Percentiles rank a stretch among this genome's conserved stretches.
Conservation (phyloP, 2,113 vertebrate genomes). For the Manacus vitellinus region DNA sequence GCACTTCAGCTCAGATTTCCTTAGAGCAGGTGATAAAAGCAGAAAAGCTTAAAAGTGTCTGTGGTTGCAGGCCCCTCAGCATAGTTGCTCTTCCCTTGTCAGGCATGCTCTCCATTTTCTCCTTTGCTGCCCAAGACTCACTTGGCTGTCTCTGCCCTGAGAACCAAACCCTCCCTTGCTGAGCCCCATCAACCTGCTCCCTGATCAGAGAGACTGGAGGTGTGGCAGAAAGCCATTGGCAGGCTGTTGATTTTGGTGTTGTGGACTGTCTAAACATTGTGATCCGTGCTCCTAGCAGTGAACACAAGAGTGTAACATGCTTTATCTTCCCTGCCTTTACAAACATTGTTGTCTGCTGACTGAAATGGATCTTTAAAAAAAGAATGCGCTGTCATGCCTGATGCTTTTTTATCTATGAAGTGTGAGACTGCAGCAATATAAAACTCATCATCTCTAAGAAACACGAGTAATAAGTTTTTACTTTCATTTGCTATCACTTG, state of each 20-base stretch:
- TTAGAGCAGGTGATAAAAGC: not conserved
- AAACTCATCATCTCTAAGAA: not conserved
- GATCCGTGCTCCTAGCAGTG: not conserved
- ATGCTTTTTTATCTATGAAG: not conserved
- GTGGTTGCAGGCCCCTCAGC: fast-evolving
- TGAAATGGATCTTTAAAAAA: not conserved
- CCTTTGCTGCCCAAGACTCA: not conserved
- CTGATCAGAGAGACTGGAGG: not conserved
- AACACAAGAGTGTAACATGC: not conserved
- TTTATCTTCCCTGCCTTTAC: not conserved
- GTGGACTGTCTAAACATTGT: not conserved
- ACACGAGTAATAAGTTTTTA: not conserved
- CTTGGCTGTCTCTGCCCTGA: not conserved
- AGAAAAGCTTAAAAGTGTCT: not conserved
- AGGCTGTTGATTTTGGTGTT: not conserved
- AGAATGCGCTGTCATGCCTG: fast-evolving
- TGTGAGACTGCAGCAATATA: not conserved
- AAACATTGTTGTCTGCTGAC: not conserved
- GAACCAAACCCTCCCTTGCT: not conserved
- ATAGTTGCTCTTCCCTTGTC: not conserved
- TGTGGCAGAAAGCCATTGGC: not conserved
- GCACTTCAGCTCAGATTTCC: not conserved
- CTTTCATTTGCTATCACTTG: not conserved
- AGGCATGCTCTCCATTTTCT: fast-evolving
- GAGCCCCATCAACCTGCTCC: fast-evolving